Evolutionary conservation across 1,140 invertebrate genomes (phyloP), one percentile per base, ranked within the genome.

Genomic region (Campoletis sonorensis): DNA sequence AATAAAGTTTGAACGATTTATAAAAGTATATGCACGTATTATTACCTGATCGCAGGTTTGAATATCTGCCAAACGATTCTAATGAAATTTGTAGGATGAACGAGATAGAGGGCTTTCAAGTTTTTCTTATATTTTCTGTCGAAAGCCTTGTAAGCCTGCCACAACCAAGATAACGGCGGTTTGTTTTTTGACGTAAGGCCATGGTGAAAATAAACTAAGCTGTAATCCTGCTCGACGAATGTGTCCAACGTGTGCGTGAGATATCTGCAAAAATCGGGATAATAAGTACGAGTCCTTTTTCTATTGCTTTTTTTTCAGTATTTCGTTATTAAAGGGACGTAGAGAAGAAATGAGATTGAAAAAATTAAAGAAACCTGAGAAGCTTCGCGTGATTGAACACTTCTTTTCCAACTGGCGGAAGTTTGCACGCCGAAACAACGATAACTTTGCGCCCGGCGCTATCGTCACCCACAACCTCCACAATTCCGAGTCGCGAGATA

Each of bases 101-200:
- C 98, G 86, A 99, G 93, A 93, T 99, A 99, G 70, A 99, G 93
- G 64, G 98, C 98, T 93, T 99, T 99, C 16, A 99, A 92, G 92
- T 99, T 99, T 90, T 99, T 99, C 93, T 99, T 99, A 92, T 99
- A 99, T 94, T 99, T 99, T 86, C 99, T 94, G 92, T 99, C 99
- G 88, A 99, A 98, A 51, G 98, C 97, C 92, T 96, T 97, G 89
- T 99, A 99, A n/a, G 98, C 98, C 91, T 98, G 97, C 94, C 98
- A 97, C 40, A 99, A 92, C 97, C 98, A 99, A 37, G 96, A 95
- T 0, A 99, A 92, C 10, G 98, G 96, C 0, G 98, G 99, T 90
- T 99, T 99, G 91, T 99, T 99, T 91, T 98, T 97, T 88, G 97
- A 98, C 30, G 96, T 97, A 49, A 99, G 94, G 30, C 99, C 99